Conservation (phyloP, 2,797 vertebrate genomes). For the Gymnopithys bicolor region DNA sequence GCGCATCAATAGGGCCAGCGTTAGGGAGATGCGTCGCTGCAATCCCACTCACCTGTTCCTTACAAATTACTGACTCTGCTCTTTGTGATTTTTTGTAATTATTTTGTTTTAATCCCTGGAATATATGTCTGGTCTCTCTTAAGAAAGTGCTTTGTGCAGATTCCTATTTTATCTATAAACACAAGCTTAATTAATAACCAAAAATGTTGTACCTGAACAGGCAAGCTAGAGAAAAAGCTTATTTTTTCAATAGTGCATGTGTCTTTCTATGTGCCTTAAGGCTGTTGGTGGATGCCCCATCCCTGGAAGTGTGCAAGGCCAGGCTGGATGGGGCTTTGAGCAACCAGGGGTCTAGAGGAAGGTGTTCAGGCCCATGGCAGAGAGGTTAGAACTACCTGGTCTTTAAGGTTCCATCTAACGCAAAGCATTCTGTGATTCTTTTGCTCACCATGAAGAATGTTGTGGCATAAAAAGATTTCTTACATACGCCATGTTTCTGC, state of each 20-base stretch:
- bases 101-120: neutral
- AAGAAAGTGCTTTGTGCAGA: neutral
- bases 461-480: neutral
- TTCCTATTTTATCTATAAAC: neutral
- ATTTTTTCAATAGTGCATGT: neutral
- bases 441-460: neutral
- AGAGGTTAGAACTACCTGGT: fast-evolving
- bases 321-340: neutral
- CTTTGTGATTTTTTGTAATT: neutral
- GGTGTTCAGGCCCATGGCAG: neutral
- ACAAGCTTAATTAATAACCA: neutral
- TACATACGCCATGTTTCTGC: neutral
- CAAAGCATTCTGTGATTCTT: neutral
- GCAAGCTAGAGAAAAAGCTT: neutral
- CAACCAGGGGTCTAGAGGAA: neutral
- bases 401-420: neutral
- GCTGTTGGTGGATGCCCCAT: neutral
- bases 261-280: neutral
- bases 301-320: neutral
- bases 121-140: neutral
- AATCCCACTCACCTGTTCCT: constrained; percentile 76
- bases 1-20: constrained; percentile 67
- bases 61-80: constrained; percentile 57
- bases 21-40: constrained; percentile 75
- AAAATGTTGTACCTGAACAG: neutral